Base-by-base conservation (phyloP, 1,140 invertebrate species). In the Solenopsis invicta region DNA sequence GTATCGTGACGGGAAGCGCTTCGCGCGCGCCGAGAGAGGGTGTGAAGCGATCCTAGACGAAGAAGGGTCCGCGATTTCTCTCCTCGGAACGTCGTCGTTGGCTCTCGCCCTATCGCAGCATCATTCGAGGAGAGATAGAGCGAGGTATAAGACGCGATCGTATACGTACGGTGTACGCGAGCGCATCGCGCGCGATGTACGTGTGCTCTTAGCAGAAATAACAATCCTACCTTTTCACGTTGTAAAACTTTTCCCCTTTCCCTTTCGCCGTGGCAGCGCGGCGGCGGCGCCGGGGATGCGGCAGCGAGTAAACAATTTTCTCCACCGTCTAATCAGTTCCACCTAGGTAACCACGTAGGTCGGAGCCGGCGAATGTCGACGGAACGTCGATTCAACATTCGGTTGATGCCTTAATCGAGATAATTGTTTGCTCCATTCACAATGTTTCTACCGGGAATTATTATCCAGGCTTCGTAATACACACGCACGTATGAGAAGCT, bases 321-420 rank as follows among this genome's bases (percentile, higher is more conserved):
- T 18, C n/a, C 67, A 74, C 52, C 54, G 37, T 82, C 67, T 61
- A 74, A 82, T 82, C 80, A 82, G 80, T 82, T 82, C 80, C 80
- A 74, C 80, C 80, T 72, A 61, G 80, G 52, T 71, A 71, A 80
- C 87, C 84, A 76, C 66, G 66, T 50, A 69, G 21, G 41, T 86
- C 85, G 87, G 37, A 64, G 84, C 77, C 75, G 89, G 86, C 77
- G 84, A 88, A 84, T 37, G 16, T 81, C 56, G 64, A 77, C 56
- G 75, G 56, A 71, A 48, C n/a, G 18, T 72, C 21, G 52, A 45
- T n/a, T 69, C 18, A 66, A 66, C 62, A 16, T 34, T 45, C 21
- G 16, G 66, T 71, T 48, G 52, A 72, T 64, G 21, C 24, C 52
- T 45, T 59, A 24, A 67, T 81, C 37, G 67, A 72, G 21, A 71